phyloP scores from a whole-genome alignment of 2,888 invertebrate species.

The Timandra comae region DNA sequence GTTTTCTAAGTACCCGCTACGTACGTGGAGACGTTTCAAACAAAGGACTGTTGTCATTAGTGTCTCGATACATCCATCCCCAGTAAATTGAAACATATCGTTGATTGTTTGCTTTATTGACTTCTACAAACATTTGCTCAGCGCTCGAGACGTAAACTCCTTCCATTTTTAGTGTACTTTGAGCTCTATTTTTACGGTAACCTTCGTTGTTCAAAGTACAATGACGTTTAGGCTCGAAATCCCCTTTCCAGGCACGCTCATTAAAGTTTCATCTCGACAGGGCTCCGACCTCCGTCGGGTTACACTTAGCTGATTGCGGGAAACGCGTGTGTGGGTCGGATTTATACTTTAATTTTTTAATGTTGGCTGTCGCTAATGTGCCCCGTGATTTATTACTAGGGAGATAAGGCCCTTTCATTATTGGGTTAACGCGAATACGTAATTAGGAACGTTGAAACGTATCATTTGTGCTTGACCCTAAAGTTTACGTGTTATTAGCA shows the following conservation, averaged over 20 bases:
- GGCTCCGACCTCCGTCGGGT: constrained; percentile 13
- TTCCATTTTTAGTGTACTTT: constrained; percentile 11
- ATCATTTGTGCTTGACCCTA: no score
- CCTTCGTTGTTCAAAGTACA: constrained; percentile 6
- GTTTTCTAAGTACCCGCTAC: neutral
- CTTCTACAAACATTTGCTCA: constrained; percentile 8
- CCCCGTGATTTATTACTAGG: constrained; percentile 17
- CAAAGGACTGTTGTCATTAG: neutral
- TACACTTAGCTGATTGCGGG: constrained; percentile 18
- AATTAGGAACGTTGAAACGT: no score
- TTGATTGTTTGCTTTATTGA: constrained; percentile 10
- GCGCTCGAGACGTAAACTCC: constrained; percentile 6
- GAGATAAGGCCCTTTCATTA: constrained; percentile 8
- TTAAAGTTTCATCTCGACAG: constrained; percentile 25
- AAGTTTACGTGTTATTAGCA: no score
- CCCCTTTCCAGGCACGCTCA: constrained; percentile 19
- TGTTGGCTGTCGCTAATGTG: constrained; percentile 20
- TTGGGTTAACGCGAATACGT: constrained; percentile 10
- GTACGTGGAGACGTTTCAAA: neutral
- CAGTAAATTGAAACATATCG: constrained; percentile 5
- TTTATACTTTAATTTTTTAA: constrained; percentile 15
- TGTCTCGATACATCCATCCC: neutral
- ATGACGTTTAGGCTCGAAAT: constrained; percentile 13
- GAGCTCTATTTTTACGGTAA: constrained; percentile 13
- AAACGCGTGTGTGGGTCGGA: constrained; percentile 17